A percentile compares a stretch with the other conserved stretches of the same genome.
Conservation (phyloP, 2,888 invertebrate species). For the Drosophila greeni region DNA sequence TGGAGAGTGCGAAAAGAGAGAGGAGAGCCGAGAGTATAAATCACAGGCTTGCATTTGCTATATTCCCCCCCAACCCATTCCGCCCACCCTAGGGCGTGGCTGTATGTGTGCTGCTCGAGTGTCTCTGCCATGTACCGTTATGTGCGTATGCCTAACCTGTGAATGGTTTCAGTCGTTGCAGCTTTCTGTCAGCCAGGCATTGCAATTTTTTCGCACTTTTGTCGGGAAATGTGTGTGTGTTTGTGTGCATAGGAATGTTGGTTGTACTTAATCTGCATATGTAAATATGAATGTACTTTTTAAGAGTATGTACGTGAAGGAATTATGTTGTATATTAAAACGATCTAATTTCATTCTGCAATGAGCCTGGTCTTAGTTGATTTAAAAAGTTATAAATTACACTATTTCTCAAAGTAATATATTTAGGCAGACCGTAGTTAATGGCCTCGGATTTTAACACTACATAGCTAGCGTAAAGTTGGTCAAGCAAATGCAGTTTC, state of each 20-base stretch:
- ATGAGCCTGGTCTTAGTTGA: constrained; percentile 50
- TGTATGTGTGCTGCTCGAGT: constrained; percentile 5
- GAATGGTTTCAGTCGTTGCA: constrained; percentile 55
- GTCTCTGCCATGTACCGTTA: constrained; percentile 33
- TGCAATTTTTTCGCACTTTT: constrained; percentile 26
- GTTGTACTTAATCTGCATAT: constrained; percentile 6
- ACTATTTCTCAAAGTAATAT: not conserved
- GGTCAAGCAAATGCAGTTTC: constrained; percentile 22
- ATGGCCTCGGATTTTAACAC: not conserved
- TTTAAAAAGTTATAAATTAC: not conserved
- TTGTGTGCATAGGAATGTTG: not conserved
- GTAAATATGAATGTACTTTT: not conserved
- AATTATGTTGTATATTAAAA: constrained; percentile 26
- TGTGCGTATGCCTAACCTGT: constrained; percentile 60
- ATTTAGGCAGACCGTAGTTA: not conserved
- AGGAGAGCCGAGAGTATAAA: constrained; percentile 54
- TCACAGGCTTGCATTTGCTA: constrained; percentile 66
- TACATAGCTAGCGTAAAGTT: constrained; percentile 27
- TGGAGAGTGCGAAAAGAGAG: constrained; percentile 17
- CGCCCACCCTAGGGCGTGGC: constrained; percentile 32
- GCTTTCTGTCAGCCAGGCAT: constrained; percentile 21
- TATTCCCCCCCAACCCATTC: constrained; percentile 19
- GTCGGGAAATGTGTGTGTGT: not conserved
- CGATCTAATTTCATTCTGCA: constrained; percentile 52
- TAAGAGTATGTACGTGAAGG: not conserved